These are phyloP conservation scores for Pediacus dermestoides DNA, from an alignment of 2,888 invertebrate genomes.

Conservation along the genomic window DNA sequence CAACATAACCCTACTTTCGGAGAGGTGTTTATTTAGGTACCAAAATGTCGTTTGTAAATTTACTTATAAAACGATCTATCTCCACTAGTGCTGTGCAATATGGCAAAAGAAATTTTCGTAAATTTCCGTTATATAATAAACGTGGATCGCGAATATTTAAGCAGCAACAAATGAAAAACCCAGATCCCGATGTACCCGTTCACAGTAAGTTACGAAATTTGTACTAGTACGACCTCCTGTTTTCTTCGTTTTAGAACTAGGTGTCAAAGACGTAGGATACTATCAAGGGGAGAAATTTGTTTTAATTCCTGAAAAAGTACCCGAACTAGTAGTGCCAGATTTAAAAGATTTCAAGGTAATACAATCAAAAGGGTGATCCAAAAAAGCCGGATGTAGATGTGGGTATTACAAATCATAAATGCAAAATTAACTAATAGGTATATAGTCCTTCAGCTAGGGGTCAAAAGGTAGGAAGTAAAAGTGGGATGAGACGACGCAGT, in stretches of 20 bases:
- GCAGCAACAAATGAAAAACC: conserved; percentile 54
- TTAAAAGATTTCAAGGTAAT: conserved; percentile 69
- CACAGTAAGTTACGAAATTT: conserved; percentile 53
- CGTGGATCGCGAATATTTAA: conserved; percentile 69
- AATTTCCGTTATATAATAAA: conserved; percentile 73
- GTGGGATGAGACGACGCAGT: too few relatives aligned
- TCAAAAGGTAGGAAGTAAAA: too few relatives aligned
- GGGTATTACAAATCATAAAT: too few relatives aligned
- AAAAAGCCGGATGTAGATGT: too few relatives aligned
- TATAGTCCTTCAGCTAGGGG: too few relatives aligned
- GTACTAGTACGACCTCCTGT: not conserved
- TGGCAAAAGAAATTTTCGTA: conserved; percentile 79
- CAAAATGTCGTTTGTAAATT: conserved; percentile 38
- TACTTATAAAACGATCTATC: conserved; percentile 50
- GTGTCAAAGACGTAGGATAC: conserved; percentile 65
- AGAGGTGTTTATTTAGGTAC: not conserved
- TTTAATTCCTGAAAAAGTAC: conserved; percentile 80
- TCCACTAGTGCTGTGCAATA: conserved; percentile 52
- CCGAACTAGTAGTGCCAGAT: conserved; percentile 90
- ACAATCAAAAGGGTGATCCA: too few relatives aligned
- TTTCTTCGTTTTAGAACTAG: conserved; percentile 55
- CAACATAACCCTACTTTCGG: conserved; percentile 10
- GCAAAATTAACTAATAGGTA: too few relatives aligned
- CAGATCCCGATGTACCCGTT: conserved; percentile 63
- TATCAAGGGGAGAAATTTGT: conserved; percentile 56